phyloP scores from a whole-genome alignment of 2,113 vertebrate species.

The Oxygymnocypris stewartii region DNA sequence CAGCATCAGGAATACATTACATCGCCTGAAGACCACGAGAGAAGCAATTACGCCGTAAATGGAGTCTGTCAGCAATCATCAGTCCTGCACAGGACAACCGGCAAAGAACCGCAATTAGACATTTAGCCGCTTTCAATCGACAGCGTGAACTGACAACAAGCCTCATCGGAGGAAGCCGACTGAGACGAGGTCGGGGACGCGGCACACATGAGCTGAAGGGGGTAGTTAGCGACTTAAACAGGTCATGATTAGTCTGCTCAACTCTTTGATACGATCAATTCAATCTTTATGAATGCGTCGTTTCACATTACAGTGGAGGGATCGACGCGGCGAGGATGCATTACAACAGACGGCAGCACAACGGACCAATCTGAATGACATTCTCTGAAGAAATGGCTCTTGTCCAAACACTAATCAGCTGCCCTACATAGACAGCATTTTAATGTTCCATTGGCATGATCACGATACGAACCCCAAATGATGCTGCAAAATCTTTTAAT shows the following conservation, averaged over 20 bases:
- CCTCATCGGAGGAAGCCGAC: slow-evolving; percentile 13
- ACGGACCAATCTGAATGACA: not conserved
- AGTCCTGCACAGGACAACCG: slow-evolving; percentile 43
- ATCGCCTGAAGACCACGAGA: slow-evolving; percentile 48
- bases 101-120: slow-evolving; percentile 53
- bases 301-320: not conserved
- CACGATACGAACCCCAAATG: not conserved
- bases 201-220: not conserved
- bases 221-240: slow-evolving; percentile 22
- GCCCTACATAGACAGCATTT: not conserved
- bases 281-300: slow-evolving; percentile 1
- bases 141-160: slow-evolving; percentile 1
- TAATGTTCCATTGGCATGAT: not conserved
- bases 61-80: slow-evolving; percentile 55
- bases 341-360: not conserved
- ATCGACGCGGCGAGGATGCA: not conserved
- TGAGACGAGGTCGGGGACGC: not conserved
- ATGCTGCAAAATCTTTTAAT: not conserved
- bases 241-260: slow-evolving; percentile 21
- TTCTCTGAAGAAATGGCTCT: too few species aligned
- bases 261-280: slow-evolving; percentile 22
- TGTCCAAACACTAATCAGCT: not conserved
- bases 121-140: slow-evolving; percentile 35
- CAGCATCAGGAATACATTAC: slow-evolving; percentile 55
- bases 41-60: slow-evolving; percentile 56